These are phyloP conservation scores for Conus canariensis DNA, from an alignment of 2,888 invertebrate genomes.

Conservation along the genomic window DNA sequence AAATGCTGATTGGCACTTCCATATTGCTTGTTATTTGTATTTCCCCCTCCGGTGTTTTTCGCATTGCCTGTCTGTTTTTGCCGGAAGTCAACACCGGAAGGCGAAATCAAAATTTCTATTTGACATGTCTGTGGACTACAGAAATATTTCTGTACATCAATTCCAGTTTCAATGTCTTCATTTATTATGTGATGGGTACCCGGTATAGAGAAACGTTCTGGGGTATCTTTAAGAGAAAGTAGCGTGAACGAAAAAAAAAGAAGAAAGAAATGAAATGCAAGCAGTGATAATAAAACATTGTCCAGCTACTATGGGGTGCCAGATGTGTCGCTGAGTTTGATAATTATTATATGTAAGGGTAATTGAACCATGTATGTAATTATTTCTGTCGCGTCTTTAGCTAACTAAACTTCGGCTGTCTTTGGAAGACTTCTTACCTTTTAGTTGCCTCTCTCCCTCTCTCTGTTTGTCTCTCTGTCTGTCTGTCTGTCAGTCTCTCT, in stretches of 20 bases:
- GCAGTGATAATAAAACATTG: no score
- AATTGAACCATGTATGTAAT: not conserved
- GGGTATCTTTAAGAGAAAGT: not conserved
- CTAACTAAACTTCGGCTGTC: not conserved
- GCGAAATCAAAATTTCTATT: conserved; percentile 7
- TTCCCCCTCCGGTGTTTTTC: not conserved
- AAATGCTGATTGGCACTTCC: conserved; percentile 5
- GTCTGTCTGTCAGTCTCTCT: not conserved
- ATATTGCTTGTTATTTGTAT: not conserved
- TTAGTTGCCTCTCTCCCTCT: not conserved
- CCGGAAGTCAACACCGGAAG: conserved; percentile 8
- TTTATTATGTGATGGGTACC: conserved; percentile 6
- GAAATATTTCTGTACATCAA: not conserved
- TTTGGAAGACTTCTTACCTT: not conserved
- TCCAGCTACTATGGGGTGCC: no score
- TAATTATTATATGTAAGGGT: not conserved
- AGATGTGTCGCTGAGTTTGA: not conserved
- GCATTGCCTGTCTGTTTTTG: not conserved
- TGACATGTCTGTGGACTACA: not conserved
- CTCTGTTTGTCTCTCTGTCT: no score
- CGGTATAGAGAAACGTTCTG: conserved; percentile 20
- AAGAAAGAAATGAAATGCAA: not conserved
- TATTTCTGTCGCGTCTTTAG: not conserved
- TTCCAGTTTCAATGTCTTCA: conserved; percentile 22
- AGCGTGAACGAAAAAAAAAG: not conserved